phyloP scores from a whole-genome alignment of 2,797 vertebrate species.

The Psittacula derbiana region DNA sequence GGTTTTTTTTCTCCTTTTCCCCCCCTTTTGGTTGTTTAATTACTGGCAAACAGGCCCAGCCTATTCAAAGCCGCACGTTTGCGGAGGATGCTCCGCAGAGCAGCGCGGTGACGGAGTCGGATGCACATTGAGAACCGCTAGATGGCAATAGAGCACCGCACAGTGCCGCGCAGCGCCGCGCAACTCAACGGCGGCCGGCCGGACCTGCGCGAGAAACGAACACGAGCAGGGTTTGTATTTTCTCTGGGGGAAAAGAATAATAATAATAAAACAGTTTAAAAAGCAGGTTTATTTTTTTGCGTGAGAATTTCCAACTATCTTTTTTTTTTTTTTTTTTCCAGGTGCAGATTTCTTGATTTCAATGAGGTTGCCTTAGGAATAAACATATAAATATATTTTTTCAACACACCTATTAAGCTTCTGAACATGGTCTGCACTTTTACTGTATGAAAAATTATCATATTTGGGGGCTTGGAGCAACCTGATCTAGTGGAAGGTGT shows the following conservation, averaged over 20 bases:
- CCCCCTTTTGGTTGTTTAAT: neutral
- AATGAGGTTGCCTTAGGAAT: neutral
- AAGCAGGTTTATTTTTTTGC: neutral
- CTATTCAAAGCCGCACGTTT: neutral
- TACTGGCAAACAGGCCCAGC: neutral
- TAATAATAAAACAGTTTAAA: neutral
- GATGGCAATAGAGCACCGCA: neutral
- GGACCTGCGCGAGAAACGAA: no score
- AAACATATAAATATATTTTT: neutral
- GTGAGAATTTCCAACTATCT: neutral
- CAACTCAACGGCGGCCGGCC: rapidly evolving
- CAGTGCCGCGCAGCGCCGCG: neutral
- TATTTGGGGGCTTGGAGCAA: neutral
- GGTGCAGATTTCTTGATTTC: neutral
- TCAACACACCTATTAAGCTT: neutral
- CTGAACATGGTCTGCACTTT: neutral
- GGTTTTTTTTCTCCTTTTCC: neutral
- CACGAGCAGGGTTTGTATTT: rapidly evolving
- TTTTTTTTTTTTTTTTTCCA: neutral
- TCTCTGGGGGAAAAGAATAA: rapidly evolving
- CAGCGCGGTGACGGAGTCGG: neutral
- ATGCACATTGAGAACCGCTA: neutral
- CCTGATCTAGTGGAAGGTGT: neutral
- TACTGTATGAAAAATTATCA: neutral
- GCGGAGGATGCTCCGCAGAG: neutral